Base-by-base conservation (phyloP, 2,888 invertebrate species). In the Pseudococcus longispinus region DNA sequence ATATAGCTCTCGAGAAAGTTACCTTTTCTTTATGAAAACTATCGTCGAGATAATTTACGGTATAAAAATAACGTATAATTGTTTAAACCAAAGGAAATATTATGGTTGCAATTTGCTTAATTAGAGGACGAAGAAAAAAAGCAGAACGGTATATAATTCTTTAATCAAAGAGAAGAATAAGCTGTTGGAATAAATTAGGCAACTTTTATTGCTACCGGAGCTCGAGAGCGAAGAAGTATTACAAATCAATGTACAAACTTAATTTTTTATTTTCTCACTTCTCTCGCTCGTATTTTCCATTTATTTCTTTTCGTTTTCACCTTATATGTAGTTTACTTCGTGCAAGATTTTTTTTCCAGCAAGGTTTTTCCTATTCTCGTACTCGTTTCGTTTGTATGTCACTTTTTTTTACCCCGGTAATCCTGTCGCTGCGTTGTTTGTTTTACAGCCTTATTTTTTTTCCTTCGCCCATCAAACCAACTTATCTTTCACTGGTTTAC, bases 401-500 rank as follows among this genome's bases (percentile, higher is more conserved):
- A 80, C 77, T 29, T 80, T 80, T 80, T 80, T 70, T 29, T 37
- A 37, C 37, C 13, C n/a, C 77, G 13, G 77, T 42, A 42, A 80
- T 80, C 37, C 42, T 42, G 32, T 80, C 77, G 77, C 77, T 20
- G 37, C 42, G 37, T 80, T 80, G 77, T 80, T 80, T 80, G 77
- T 80, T 80, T 80, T 80, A 20, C 77, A 42, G 77, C 77, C 42
- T 80, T 80, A 80, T 80, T 80, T 80, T 80, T 70, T 70, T 29
- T 60, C 32, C 74, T 74, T 80, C 77, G 32, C 42, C 77, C 77
- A 80, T 80, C 77, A 80, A 80, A 42, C 77, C 77, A 80, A 42
- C 77, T 42, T 80, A 80, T 80, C 77, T 80, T 80, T 80, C 42
- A 70, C 70, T 70, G 70, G 77, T 80, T 80, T 80, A 80, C 77